Conservation (phyloP, 2,113 vertebrate species). For the Pelodiscus sinensis region DNA sequence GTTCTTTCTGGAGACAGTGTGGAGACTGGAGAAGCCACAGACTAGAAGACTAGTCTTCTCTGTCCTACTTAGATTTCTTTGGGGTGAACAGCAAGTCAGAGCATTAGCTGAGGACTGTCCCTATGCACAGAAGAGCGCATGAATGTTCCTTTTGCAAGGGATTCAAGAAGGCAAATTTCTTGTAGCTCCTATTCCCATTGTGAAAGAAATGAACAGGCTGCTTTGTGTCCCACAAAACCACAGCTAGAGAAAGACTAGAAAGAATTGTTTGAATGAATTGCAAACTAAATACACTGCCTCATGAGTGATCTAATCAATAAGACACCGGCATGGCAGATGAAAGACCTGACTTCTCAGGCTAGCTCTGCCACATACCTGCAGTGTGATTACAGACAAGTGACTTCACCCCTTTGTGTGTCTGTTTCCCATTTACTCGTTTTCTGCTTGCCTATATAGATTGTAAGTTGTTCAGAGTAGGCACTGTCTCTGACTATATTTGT, state of each 20-base stretch:
- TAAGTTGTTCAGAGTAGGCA: neutral
- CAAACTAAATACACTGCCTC: neutral
- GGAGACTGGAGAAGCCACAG: neutral
- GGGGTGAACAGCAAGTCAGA: neutral
- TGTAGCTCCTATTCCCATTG: neutral
- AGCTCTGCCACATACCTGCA: neutral
- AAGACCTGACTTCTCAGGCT: neutral
- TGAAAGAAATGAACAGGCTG: neutral
- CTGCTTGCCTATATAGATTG: neutral
- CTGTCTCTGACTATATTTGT: neutral
- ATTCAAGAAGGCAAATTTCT: neutral
- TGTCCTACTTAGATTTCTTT: neutral
- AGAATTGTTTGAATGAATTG: neutral
- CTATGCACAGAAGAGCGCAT: neutral
- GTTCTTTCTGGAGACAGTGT: neutral
- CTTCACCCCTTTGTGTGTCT: neutral
- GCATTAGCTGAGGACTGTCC: neutral
- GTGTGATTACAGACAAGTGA: neutral
- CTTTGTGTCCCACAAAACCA: neutral
- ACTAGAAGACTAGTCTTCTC: neutral
- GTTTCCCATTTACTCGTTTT: neutral
- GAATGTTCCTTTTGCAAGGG: neutral
- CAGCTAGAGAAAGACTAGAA: neutral
- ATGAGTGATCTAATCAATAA: neutral
- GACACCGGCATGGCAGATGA: neutral